Base-by-base conservation (phyloP, 2,113 vertebrate species). In the Nematolebias whitei region DNA sequence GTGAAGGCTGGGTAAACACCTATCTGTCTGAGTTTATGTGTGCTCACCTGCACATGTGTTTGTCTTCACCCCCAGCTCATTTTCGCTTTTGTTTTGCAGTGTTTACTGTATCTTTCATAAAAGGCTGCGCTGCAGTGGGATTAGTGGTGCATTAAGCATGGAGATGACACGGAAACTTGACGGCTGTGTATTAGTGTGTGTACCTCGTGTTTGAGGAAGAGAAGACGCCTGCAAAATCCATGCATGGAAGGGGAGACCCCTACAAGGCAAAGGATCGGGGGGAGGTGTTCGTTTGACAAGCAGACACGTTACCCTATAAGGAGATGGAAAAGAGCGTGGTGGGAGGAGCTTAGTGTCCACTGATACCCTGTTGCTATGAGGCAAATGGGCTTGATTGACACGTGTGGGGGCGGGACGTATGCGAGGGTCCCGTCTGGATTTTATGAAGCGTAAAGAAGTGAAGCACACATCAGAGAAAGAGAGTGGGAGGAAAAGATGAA, bases 401-500 rank as follows among this genome's bases (percentile, higher is more conserved):
- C 14, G 40, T 52, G 75, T 80, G 85, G 85, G 76, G 87, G 80
- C 24, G 81, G 82, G 77, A 69, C 74, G 26, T 78, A 77, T 78
- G 80, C 71, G 41, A 75, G 89, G 80, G 87, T 88, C 87, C 88
- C 89, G 86, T 90, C 88, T 90, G 90, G 89, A 83, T 87, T 89
- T 90, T 85, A 87, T 88, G 85, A 89, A 88, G 87, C 87, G 76
- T 88, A 84, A 88, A 90, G 75, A 83, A 83, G 80, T 45, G 47
- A 81, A 75, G 76, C 78, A 16, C 76, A 65, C 56, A 71, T 78
- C 73, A 84, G 65, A 75, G 72, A 68, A 66, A 74, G 71, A 72
- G 77, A 84, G 85, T 80, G 76, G 74, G 85, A 85, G 82, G 84
- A 84, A 83, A 85, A 67, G 73, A 68, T 84, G 78, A 80, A 57